Percentiles rank a stretch among this genome's conserved stretches.
Conservation (phyloP, 1,140 invertebrate genomes). For the Pseudomyrmex pallidus region DNA sequence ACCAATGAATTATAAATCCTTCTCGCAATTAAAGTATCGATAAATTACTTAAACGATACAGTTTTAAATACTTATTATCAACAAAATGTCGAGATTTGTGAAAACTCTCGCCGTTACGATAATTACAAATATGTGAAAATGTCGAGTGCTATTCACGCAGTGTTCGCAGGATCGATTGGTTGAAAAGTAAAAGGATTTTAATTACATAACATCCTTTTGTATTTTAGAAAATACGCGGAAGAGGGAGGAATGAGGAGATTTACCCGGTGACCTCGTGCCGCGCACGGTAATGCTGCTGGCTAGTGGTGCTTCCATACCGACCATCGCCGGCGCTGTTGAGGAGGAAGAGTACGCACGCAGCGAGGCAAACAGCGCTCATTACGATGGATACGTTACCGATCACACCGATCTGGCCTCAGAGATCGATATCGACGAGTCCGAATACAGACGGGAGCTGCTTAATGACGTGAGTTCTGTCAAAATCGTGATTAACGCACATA, state of each 20-base stretch:
- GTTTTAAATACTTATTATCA: too few species aligned
- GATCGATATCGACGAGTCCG: constrained; percentile 89
- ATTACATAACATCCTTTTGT: background rate
- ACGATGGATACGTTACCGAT: constrained; percentile 90
- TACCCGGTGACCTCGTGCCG: constrained; percentile 73
- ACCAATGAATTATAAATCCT: background rate
- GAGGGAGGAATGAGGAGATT: constrained; percentile 72
- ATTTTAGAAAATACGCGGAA: constrained; percentile 64
- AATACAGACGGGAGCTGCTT: constrained; percentile 90
- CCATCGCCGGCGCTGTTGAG: constrained; percentile 82
- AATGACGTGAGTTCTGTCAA: constrained; percentile 88
- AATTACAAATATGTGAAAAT: background rate
- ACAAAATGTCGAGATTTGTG: background rate
- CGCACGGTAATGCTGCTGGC: constrained; percentile 81
- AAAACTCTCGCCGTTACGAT: background rate
- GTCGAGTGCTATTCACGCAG: background rate
- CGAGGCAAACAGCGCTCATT: constrained; percentile 81
- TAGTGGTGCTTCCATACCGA: constrained; percentile 81
- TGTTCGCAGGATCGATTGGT: constrained; percentile 26
- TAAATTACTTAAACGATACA: background rate
- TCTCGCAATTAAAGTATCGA: background rate
- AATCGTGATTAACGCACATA: background rate
- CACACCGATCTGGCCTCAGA: constrained; percentile 91
- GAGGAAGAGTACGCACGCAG: constrained; percentile 82
- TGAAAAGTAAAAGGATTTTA: constrained; percentile 27